These are phyloP conservation scores for Tipula lateralis DNA, from an alignment of 2,888 invertebrate genomes.

Conservation along the genomic window DNA sequence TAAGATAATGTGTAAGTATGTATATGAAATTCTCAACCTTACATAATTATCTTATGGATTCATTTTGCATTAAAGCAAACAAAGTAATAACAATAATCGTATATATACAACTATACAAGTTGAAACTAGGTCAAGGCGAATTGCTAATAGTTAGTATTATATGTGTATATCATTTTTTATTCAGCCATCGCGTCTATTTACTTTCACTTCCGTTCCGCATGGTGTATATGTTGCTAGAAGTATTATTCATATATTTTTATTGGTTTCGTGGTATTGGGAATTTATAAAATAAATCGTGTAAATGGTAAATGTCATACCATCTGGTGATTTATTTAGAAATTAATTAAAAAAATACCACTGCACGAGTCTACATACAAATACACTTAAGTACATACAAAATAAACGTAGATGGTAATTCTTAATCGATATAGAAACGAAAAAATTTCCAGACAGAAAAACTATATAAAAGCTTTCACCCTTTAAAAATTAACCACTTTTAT, in stretches of 20 bases:
- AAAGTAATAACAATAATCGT: background rate
- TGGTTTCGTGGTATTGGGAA: background rate
- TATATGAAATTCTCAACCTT: background rate
- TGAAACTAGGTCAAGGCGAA: conserved; percentile 26
- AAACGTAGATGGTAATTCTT: background rate
- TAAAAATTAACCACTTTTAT: conserved; percentile 25
- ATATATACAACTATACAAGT: background rate
- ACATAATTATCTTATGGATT: background rate
- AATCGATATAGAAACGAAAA: background rate
- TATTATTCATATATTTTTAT: background rate
- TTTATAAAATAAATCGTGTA: background rate
- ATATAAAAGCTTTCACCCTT: conserved; percentile 21
- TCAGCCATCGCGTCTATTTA: conserved; percentile 19
- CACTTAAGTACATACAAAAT: background rate
- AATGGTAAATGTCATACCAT: background rate
- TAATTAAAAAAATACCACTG: background rate
- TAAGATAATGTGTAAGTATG: background rate
- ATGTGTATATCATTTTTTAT: background rate
- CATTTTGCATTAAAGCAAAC: background rate
- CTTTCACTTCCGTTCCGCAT: conserved; percentile 29
- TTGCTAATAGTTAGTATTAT: background rate
- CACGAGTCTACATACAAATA: background rate
- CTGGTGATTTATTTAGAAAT: background rate
- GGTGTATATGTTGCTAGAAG: background rate
- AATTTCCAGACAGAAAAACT: conserved; percentile 26